Conservation (phyloP, 1,140 invertebrate species). For the Pararge aegeria region DNA sequence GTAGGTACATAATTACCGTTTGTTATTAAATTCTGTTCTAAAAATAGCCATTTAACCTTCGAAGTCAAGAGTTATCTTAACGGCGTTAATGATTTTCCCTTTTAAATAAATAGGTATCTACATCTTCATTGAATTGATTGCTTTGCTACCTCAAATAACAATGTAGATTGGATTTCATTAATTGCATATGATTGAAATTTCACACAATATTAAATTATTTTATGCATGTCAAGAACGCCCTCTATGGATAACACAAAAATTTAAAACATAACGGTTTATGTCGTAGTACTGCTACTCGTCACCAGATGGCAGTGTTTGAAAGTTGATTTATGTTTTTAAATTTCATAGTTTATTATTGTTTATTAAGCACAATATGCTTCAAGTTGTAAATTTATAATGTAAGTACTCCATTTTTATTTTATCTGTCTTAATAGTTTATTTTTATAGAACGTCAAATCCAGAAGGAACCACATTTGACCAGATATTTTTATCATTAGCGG, state of each 20-base stretch:
- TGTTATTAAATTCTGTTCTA: constrained; percentile 15
- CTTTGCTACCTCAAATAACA: background rate
- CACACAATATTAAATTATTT: background rate
- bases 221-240: constrained; percentile 15
- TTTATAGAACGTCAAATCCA: no score
- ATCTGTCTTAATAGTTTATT: no score
- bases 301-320: constrained; percentile 37
- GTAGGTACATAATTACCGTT: background rate
- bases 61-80: constrained; percentile 8
- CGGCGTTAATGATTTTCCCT: background rate
- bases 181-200: no score
- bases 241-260: constrained; percentile 17
- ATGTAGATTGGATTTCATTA: no score
- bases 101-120: no score
- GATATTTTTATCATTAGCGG: background rate
- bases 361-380: no score
- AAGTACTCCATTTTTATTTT: no score
- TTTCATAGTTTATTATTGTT: no score
- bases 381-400: no score
- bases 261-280: background rate
- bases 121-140: background rate
- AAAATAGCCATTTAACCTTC: constrained; percentile 9
- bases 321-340: no score
- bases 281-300: constrained; percentile 38
- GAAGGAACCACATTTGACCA: background rate